Conservation (phyloP, 2,113 vertebrate species). For the Alethe diademata region DNA sequence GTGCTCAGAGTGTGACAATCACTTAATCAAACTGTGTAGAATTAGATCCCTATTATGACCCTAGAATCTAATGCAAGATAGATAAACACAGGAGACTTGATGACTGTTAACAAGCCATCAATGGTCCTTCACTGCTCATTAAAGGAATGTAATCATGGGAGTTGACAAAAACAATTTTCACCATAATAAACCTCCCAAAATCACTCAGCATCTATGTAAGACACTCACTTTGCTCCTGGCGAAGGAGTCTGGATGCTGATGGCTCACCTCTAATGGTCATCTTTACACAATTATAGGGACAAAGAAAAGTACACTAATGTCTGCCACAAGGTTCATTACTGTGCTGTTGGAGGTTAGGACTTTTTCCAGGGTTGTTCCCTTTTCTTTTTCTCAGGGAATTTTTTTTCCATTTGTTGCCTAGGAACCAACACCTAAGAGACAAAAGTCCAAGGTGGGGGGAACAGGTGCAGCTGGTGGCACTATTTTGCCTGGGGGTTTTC, state of each 20-base stretch:
- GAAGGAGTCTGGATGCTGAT: background rate
- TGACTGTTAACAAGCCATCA: background rate
- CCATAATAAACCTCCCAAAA: background rate
- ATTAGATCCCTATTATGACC: background rate
- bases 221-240: background rate
- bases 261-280: background rate
- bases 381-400: background rate
- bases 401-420: background rate
- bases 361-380: fast-evolving
- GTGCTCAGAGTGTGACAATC: background rate
- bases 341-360: background rate
- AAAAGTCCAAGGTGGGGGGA: background rate
- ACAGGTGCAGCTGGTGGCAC: too few relatives aligned
- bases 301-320: background rate
- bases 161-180: background rate
- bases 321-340: background rate
- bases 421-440: background rate
- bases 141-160: background rate
- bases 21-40: background rate
- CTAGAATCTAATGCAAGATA: background rate
- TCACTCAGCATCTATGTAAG: background rate
- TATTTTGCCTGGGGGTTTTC: background rate
- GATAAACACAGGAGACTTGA: background rate
- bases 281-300: background rate
- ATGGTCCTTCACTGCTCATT: background rate